phyloP scores from a whole-genome alignment of 1,140 invertebrate species.

The Eupristina koningsbergeri region DNA sequence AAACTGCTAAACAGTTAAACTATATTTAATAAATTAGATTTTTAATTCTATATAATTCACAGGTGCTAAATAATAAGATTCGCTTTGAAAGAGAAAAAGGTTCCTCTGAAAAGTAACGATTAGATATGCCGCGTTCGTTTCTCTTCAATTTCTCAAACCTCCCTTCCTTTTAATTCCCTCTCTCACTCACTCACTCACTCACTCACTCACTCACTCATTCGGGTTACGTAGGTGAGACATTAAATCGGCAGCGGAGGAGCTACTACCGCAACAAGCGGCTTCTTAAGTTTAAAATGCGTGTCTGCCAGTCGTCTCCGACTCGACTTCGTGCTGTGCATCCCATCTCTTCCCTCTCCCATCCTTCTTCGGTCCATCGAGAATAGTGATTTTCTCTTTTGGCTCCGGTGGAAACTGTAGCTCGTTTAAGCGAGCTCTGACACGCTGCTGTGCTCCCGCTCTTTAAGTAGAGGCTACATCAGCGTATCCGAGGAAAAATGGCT shows the following conservation, averaged over 20 bases:
- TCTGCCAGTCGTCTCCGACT: slow-evolving; percentile 17
- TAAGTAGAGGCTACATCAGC: neutral
- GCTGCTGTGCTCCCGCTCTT: slow-evolving; percentile 1
- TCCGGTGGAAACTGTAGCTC: neutral
- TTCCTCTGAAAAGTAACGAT: neutral
- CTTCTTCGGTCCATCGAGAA: neutral
- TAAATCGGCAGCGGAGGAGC: slow-evolving; percentile 8
- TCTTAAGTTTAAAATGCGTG: slow-evolving; percentile 17
- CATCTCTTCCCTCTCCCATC: neutral
- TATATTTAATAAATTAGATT: neutral
- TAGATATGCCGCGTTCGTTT: neutral
- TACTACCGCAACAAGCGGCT: slow-evolving; percentile 13
- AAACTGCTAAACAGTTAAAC: neutral
- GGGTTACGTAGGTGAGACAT: neutral
- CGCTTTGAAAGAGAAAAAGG: neutral
- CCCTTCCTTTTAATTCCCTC: neutral
- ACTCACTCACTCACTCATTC: too few relatives aligned
- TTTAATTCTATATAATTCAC: neutral
- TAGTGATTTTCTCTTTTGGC: slow-evolving; percentile 34
- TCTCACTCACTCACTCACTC: neutral
- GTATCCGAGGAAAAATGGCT: neutral
- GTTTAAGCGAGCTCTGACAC: slow-evolving; percentile 9
- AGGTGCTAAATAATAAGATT: slow-evolving; percentile 16
- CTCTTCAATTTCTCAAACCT: slow-evolving; percentile 4
- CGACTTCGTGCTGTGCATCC: neutral